Evolutionary conservation across 1,140 invertebrate genomes (phyloP).

Genomic region (Glomeris maerens): DNA sequence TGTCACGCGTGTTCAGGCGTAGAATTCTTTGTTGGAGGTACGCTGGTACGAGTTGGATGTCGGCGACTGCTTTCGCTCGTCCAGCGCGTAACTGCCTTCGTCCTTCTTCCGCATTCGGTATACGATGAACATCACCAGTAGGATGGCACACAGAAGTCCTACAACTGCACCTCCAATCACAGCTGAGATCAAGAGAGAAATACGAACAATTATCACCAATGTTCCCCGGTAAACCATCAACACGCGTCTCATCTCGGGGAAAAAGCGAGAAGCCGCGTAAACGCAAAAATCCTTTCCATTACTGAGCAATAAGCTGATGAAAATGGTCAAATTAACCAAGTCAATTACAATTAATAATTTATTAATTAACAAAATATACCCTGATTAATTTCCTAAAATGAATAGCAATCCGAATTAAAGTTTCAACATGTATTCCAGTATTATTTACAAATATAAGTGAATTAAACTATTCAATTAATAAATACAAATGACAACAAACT

Average conservation of each 20-base stretch:
- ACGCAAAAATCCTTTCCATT: background rate
- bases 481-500: no score
- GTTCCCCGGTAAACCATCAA: background rate
- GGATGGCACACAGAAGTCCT: constrained; percentile 86
- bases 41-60: constrained; percentile 79
- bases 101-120: constrained; percentile 99
- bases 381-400: no score
- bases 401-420: no score
- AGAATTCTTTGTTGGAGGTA: constrained; percentile 83
- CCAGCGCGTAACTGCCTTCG: constrained; percentile 93
- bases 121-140: constrained; percentile 98
- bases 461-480: no score
- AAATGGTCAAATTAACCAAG: background rate
- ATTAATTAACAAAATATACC: background rate
- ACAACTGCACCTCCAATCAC: constrained; percentile 97
- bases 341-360: background rate
- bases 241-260: background rate
- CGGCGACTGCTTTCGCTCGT: constrained; percentile 87
- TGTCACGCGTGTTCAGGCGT: no score
- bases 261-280: background rate
- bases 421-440: no score
- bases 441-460: no score
- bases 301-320: background rate
- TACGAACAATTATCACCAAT: constrained; percentile 27
- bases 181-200: constrained; percentile 44